These are phyloP conservation scores for Karalla daura DNA, from an alignment of 2,797 vertebrate genomes.

Conservation along the genomic window DNA sequence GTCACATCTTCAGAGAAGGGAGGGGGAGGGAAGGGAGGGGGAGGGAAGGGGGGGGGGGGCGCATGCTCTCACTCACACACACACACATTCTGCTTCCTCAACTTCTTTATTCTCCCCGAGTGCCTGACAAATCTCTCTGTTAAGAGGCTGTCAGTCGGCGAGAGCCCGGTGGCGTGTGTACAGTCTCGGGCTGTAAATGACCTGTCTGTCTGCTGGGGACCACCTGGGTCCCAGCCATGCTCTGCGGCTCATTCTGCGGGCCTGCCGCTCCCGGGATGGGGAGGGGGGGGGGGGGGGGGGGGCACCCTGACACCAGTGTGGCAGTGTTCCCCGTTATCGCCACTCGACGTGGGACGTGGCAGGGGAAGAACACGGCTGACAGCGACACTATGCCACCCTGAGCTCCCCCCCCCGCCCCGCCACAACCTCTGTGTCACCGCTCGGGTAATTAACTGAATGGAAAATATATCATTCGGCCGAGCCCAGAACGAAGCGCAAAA, in stretches of 20 bases:
- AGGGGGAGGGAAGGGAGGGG: no score
- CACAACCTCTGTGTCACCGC: conserved; percentile 55
- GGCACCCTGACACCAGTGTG: conserved; percentile 73
- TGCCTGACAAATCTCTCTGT: conserved; percentile 79
- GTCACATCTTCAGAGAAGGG: conserved; percentile 48
- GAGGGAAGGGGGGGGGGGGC: no score
- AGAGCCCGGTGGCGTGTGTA: conserved; percentile 72
- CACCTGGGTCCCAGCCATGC: conserved; percentile 75
- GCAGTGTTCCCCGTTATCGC: conserved; percentile 76
- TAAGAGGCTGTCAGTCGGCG: conserved; percentile 73
- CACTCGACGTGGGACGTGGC: conserved; percentile 65
- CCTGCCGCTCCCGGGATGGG: conserved; percentile 58
- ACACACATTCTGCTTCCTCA: conserved; percentile 51
- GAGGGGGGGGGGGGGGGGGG: conserved; percentile 76
- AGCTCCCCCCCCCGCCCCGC: conserved; percentile 42
- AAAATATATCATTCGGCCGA: conserved; percentile 45
- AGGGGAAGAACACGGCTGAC: conserved; percentile 60
- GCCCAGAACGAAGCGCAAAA: conserved; percentile 25
- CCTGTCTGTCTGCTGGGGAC: conserved; percentile 76
- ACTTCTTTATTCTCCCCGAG: conserved; percentile 76
- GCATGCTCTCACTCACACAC: conserved; percentile 22
- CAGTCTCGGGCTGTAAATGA: conserved; percentile 74
- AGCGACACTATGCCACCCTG: conserved; percentile 51
- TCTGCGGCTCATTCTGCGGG: conserved; percentile 66
- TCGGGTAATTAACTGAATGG: conserved; percentile 60